phyloP scores from a whole-genome alignment of 2,888 invertebrate species.

The Parascotia fuliginaria region DNA sequence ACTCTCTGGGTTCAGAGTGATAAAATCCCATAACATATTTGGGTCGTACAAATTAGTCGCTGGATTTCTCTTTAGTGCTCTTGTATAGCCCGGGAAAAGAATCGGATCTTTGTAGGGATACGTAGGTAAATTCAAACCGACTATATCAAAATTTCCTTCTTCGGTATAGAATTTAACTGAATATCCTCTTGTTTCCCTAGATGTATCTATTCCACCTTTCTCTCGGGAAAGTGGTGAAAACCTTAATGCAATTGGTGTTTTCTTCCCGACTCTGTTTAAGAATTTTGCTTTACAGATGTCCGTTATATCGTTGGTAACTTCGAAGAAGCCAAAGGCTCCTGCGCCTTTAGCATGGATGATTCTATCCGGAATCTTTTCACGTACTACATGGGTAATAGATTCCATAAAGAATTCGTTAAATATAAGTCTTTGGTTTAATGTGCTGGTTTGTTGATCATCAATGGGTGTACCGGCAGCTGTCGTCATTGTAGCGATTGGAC shows the following conservation, averaged over 20 bases:
- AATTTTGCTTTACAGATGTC: conserved; percentile 91
- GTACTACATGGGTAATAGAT: conserved; percentile 90
- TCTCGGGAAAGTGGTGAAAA: conserved; percentile 94
- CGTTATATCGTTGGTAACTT: conserved; percentile 92
- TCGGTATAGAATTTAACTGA: conserved; percentile 96
- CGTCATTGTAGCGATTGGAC: conserved; percentile 85
- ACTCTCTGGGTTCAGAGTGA: conserved; percentile 92
- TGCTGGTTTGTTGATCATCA: conserved; percentile 88
- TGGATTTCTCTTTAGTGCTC: conserved; percentile 97
- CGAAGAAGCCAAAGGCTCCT: conserved; percentile 94
- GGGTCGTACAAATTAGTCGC: conserved; percentile 93
- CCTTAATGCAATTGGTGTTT: conserved; percentile 90
- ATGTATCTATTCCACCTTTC: conserved; percentile 93
- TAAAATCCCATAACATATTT: conserved; percentile 97
- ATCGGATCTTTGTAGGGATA: conserved; percentile 95
- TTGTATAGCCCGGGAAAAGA: conserved; percentile 95
- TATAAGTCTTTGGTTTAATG: conserved; percentile 91
- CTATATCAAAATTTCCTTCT: conserved; percentile 95
- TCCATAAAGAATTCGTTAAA: conserved; percentile 92
- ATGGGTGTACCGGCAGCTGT: conserved; percentile 92
- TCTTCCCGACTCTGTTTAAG: conserved; percentile 90
- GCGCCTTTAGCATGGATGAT: conserved; percentile 97
- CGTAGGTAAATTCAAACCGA: conserved; percentile 95
- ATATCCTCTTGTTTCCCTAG: conserved; percentile 94
- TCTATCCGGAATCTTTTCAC: conserved; percentile 96